A percentile compares a stretch with the other conserved stretches of the same genome.
Evolutionary conservation across 2,797 vertebrate genomes (phyloP).

Genomic region (Enteromius paludinosus): DNA sequence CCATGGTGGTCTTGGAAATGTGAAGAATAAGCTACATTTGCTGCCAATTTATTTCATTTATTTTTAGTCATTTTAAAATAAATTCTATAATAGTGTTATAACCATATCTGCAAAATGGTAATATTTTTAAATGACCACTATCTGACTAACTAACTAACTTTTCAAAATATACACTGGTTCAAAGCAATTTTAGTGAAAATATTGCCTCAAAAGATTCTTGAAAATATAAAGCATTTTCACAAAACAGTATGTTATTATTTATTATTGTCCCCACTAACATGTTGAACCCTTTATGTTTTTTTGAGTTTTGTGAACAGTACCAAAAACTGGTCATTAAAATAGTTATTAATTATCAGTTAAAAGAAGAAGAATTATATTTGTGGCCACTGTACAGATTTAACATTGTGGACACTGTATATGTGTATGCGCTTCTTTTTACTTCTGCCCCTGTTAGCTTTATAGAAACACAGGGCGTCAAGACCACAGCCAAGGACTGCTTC

Average conservation of each 20-base stretch:
- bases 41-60: neutral
- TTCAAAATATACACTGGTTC: neutral
- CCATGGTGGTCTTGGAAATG: neutral
- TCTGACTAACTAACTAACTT: neutral
- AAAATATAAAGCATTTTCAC: neutral
- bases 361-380: neutral
- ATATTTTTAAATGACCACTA: neutral
- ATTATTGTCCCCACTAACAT: neutral
- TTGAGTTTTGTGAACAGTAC: too few relatives aligned
- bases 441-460: constrained; percentile 2
- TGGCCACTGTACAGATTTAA: neutral
- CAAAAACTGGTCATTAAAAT: neutral
- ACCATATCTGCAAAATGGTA: neutral
- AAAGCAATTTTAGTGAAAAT: neutral
- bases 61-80: neutral
- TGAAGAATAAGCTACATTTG: neutral
- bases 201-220: neutral
- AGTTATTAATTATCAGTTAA: neutral
- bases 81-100: neutral
- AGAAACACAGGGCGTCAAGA: constrained; percentile 23
- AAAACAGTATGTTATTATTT: neutral
- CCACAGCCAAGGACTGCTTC: neutral
- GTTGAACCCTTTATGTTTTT: neutral
- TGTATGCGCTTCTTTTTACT: neutral
- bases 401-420: neutral